These are phyloP conservation scores for Phengaris alcon DNA, from an alignment of 2,888 invertebrate genomes.

Conservation along the genomic window DNA sequence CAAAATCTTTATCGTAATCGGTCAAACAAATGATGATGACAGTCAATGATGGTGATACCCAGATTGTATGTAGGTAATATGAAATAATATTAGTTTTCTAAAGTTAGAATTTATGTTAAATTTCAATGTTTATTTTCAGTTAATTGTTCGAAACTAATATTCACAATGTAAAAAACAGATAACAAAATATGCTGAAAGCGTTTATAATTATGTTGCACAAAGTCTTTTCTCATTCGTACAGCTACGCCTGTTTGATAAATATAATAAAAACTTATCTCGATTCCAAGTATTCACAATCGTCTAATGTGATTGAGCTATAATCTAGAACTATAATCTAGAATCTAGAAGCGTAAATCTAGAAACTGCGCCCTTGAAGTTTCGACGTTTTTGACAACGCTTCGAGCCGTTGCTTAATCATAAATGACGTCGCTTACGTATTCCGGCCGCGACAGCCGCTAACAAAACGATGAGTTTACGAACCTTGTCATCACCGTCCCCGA, in stretches of 20 bases:
- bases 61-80: too few species aligned
- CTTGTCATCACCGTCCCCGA: constrained; percentile 64
- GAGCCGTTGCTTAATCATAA: constrained; percentile 67
- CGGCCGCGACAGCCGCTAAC: constrained; percentile 66
- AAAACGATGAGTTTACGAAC: constrained; percentile 68
- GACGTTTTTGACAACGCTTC: constrained; percentile 59
- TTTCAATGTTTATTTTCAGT: too few species aligned
- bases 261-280: background rate
- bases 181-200: too few species aligned
- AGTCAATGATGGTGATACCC: too few species aligned
- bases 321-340: background rate
- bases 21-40: too few species aligned
- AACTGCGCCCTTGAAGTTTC: constrained; percentile 33
- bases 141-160: too few species aligned
- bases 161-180: too few species aligned
- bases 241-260: background rate
- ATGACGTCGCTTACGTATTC: constrained; percentile 74
- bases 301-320: background rate
- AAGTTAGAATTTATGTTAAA: too few species aligned
- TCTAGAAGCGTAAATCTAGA: constrained; percentile 21
- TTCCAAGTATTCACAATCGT: background rate
- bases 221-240: background rate
- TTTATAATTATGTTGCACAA: too few species aligned
- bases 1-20: too few species aligned
- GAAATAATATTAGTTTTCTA: too few species aligned